These are phyloP conservation scores for Tortricodes alternella DNA, from an alignment of 2,888 invertebrate species.

Conservation along the genomic window DNA sequence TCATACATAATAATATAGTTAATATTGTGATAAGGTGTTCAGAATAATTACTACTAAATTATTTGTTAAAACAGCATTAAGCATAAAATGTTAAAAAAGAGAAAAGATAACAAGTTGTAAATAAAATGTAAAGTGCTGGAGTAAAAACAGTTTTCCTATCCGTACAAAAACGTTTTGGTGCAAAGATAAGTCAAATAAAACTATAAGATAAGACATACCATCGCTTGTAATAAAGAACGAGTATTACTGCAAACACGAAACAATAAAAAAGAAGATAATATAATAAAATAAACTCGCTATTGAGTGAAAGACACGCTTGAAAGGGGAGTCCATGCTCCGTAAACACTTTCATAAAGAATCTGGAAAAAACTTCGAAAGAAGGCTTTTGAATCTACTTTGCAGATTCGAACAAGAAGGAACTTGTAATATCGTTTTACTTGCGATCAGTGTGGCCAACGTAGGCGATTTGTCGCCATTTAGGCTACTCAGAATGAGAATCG, in stretches of 20 bases:
- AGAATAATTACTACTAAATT: too few species aligned
- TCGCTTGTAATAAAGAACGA: neutral
- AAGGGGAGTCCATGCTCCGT: conserved; percentile 7
- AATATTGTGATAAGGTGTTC: too few species aligned
- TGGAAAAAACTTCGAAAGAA: conserved; percentile 10
- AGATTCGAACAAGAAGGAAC: neutral
- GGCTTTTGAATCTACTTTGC: neutral
- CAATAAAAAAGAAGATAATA: neutral
- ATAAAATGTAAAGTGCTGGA: neutral
- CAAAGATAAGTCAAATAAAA: neutral
- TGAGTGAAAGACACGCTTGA: neutral
- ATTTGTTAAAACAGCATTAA: too few species aligned
- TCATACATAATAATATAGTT: too few species aligned
- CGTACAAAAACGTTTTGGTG: too few species aligned
- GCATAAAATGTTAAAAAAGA: too few species aligned
- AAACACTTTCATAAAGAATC: conserved; percentile 19
- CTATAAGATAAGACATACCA: neutral
- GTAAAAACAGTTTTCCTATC: too few species aligned
- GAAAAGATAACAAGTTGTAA: too few species aligned
- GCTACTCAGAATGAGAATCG: too few species aligned
- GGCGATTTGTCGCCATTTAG: too few species aligned
- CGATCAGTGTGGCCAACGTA: too few species aligned
- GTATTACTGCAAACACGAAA: neutral
- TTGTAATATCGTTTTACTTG: neutral
- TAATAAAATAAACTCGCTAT: conserved; percentile 7